Base-by-base conservation (phyloP, 2,888 invertebrate species). In the Tachina grossa region DNA sequence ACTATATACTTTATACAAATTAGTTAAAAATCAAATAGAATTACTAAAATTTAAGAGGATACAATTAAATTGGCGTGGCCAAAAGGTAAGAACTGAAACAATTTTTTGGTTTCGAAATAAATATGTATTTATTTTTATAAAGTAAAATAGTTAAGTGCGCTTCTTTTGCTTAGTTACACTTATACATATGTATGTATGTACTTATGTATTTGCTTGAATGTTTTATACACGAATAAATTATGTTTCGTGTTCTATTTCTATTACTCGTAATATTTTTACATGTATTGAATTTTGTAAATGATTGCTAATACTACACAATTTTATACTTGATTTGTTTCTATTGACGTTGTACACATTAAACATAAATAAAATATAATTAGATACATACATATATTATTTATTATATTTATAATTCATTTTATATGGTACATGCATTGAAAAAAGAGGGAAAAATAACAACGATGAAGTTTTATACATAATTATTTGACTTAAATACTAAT, bases 401-500 rank as follows among this genome's bases (percentile, higher is more conserved):
- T 55, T 41, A 47, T 47, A 53, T 43, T 22, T 55, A 63, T 76
- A 45, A 47, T 75, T 51, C 65, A 69, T 55, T 31, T 47, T 49
- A 39, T 59, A 55, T 9, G 47, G 47, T 63, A 49, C 61, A 69
- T 78, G 66, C 72, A 80, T 57, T 65, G 75, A 71, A 79, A 69
- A 68, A 57, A 66, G 4, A 3, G 13, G 49, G 4, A 41, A 41
- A 59, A 80, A 71, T 49, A 65, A 55, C 65, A 59, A 80, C 72
- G 19, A 57, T 72, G 57, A 57, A 43, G 45, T 45, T 57, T 63
- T 84, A 65, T 43, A 61, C 49, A 68, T 72, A 31, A 65, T 16
- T 14, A 63, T 76, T 84, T 16, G 22, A 83, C 87, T 87, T 87
- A 87, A 75, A 72, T 71, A 72, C 87, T 87, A 87, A 84, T 87